Percentiles rank a stretch among this genome's conserved stretches.
phyloP scores from a whole-genome alignment of 2,113 vertebrate species.

The Tiliqua scincoides region DNA sequence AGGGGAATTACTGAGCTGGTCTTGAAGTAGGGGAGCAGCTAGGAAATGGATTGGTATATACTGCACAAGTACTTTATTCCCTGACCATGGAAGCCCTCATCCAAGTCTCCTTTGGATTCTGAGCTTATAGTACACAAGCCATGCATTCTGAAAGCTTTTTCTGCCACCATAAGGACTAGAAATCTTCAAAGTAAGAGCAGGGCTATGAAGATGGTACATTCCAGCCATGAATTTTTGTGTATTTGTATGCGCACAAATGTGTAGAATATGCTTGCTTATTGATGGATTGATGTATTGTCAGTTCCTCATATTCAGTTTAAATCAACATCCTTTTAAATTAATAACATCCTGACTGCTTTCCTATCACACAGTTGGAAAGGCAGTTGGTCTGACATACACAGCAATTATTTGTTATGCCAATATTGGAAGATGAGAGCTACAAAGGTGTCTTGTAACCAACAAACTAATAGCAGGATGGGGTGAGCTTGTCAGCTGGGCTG shows the following conservation, averaged over 20 bases:
- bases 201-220: not conserved
- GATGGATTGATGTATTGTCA: not conserved
- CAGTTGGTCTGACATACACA: not conserved
- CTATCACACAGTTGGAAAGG: not conserved
- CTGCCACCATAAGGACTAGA: not conserved
- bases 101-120: not conserved
- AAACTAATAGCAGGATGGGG: not conserved
- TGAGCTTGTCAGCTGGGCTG: not conserved
- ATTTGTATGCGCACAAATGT: not conserved
- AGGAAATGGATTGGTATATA: no score
- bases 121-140: not conserved
- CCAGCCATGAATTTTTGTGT: not conserved
- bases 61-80: not conserved
- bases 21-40: no score
- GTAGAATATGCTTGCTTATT: not conserved
- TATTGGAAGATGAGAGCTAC: not conserved
- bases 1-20: no score
- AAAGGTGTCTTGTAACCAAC: not conserved
- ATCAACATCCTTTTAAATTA: not conserved
- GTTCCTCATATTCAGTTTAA: not conserved
- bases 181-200: not conserved
- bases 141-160: not conserved
- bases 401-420: conserved; percentile 2
- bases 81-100: not conserved
- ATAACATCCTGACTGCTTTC: not conserved